Evolutionary conservation across 35 echinoderm and acorn worm genomes (phyloP), one percentile per base, ranked within the genome.

Genomic region (Holothuria glaberrima): DNA sequence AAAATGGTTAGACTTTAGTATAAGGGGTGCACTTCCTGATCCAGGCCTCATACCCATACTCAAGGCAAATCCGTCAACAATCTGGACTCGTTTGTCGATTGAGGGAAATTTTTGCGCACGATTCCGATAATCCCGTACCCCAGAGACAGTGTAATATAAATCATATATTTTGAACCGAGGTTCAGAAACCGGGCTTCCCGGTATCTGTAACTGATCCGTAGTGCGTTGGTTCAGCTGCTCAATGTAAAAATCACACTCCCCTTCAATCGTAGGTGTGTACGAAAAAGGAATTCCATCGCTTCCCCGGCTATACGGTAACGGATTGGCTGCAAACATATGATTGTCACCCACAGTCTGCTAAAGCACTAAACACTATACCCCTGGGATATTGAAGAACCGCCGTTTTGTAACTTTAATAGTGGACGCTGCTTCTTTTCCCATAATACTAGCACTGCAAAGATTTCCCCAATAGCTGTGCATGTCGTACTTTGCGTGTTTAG

Each of bases 241-340:
- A 17, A 81, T 46, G 54, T 81, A 81, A 14, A 81, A 58, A 14
- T 81, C 44, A 56, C 13, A 56, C 13, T 25, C 29, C 32, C 76
- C 76, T 81, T 34, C 35, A 14, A 81, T 13, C 13, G 76, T 81
- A 19, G 76, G 76, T 54, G n/a, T 52, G 28, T 81, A 81, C 28
- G 17, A 48, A 30, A 54, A 81, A 28, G 19, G 17, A 22, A 81
- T n/a, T 81, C 13, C 28, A 26, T 48, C 13, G 25, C 14, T 54
- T n/a, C 54, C 16, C 13, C 5, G 14, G 50, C 27, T 57, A 54
- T 25, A 19, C 19, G 28, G 28, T 7, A 46, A 5, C 4, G 76
- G 76, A 2, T 34, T 12, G 44, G 54, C 6, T 17, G 25, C 52
- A 58, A 81, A 81, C 10, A 81, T 81, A 52, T 81, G 76, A 18